Percentiles rank a stretch among this genome's conserved stretches.
phyloP scores from a whole-genome alignment of 2,797 vertebrate genomes.

The Liparis tanakae region DNA sequence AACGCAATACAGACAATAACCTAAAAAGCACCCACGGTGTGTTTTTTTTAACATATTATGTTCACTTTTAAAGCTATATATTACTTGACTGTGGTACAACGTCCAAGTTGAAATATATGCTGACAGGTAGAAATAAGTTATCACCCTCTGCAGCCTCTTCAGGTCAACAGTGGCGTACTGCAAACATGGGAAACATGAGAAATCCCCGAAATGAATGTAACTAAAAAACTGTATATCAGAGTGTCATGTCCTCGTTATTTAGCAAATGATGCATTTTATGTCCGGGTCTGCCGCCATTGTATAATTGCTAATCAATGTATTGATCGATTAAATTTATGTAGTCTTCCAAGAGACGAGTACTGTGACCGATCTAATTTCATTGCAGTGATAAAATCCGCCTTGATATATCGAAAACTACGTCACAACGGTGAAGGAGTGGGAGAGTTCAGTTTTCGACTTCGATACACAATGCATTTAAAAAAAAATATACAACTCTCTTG shows the following conservation, averaged over 20 bases:
- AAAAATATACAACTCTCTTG: conserved; percentile 70
- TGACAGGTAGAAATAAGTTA: not conserved
- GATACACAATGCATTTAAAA: conserved; percentile 61
- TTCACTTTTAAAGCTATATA: not conserved
- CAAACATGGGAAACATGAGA: not conserved
- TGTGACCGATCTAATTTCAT: conserved; percentile 74
- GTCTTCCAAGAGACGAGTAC: conserved; percentile 59
- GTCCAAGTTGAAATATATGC: not conserved
- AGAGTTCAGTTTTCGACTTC: conserved; percentile 67
- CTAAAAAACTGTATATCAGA: not conserved
- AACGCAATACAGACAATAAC: not conserved
- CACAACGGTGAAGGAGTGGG: conserved; percentile 57
- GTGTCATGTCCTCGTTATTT: conserved; percentile 35
- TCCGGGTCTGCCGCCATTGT: conserved; percentile 56
- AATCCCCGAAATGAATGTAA: not conserved
- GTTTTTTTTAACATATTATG: not conserved
- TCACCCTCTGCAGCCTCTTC: not conserved
- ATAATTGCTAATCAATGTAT: conserved; percentile 77
- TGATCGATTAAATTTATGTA: conserved; percentile 73
- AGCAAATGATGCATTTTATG: conserved; percentile 60
- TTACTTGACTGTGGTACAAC: not conserved
- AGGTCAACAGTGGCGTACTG: not conserved
- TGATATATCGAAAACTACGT: conserved; percentile 69
- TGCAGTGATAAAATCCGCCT: conserved; percentile 65
- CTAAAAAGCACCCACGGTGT: not conserved